phyloP scores from a whole-genome alignment of 1,140 invertebrate species.

The Drosophila simulans region DNA sequence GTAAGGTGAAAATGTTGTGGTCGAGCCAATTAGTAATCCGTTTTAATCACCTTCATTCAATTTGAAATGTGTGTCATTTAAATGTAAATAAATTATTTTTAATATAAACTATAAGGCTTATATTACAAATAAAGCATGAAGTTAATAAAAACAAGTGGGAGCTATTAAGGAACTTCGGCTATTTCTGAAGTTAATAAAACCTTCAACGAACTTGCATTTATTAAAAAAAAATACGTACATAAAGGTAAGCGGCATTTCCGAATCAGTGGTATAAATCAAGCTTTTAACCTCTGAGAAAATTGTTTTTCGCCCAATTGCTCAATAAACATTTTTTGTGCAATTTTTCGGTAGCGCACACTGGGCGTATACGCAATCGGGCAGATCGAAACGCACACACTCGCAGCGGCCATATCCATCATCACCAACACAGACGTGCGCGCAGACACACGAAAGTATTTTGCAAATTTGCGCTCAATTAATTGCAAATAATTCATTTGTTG shows the following conservation, averaged over 20 bases:
- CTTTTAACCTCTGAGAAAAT: not conserved
- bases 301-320: constrained; percentile 53
- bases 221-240: not conserved
- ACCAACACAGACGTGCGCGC: constrained; percentile 13
- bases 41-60: not conserved
- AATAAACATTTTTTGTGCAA: constrained; percentile 6
- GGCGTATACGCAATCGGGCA: constrained; percentile 58
- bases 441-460: constrained; percentile 69
- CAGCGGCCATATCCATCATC: constrained; percentile 67
- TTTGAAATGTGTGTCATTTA: not conserved
- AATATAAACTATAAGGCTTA: too few relatives aligned
- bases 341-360: not conserved
- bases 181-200: not conserved
- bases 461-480: constrained; percentile 84
- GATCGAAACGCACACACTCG: constrained; percentile 24
- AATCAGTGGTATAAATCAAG: constrained; percentile 18
- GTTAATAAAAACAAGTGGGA: too few relatives aligned
- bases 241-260: not conserved
- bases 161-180: too few relatives aligned
- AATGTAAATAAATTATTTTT: too few relatives aligned
- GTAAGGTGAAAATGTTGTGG: not conserved
- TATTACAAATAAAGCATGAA: too few relatives aligned
- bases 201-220: too few relatives aligned
- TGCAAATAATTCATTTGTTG: constrained; percentile 83
- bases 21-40: not conserved